These are phyloP conservation scores for Ommatoiulus sabulosus DNA, from an alignment of 2,888 invertebrate genomes.

Conservation along the genomic window DNA sequence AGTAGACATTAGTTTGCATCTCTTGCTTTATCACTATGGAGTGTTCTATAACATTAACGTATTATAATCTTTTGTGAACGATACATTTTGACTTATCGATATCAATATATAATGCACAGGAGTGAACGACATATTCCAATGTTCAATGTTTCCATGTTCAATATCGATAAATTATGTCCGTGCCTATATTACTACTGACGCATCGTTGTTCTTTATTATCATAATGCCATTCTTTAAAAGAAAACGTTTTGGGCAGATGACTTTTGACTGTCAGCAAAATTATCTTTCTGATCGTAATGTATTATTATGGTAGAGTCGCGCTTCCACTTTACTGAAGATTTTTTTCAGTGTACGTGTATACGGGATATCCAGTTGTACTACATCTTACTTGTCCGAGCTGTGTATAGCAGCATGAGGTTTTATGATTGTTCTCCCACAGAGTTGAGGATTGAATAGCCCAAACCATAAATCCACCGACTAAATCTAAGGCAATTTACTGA, in stretches of 20 bases:
- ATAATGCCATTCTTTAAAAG: background rate
- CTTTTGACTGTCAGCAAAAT: slow-evolving; percentile 26
- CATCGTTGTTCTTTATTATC: slow-evolving; percentile 23
- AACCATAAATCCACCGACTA: slow-evolving; percentile 42
- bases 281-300: background rate
- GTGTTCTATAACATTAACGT: too few species aligned
- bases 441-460: slow-evolving; percentile 50
- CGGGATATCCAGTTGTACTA: background rate
- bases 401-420: background rate
- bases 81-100: too few species aligned
- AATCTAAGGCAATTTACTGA: slow-evolving; percentile 53
- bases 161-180: too few species aligned
- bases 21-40: too few species aligned
- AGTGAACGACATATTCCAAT: too few species aligned
- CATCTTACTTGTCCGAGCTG: slow-evolving; percentile 20
- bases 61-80: too few species aligned
- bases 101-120: too few species aligned
- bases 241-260: background rate
- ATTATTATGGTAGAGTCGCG: slow-evolving; percentile 26
- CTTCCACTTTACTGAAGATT: slow-evolving; percentile 2
- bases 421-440: slow-evolving; percentile 29
- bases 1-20: too few species aligned
- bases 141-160: too few species aligned
- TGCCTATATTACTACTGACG: background rate
- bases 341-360: background rate